Conservation (phyloP, 2,113 vertebrate genomes). For the Ailuropoda melanoleuca region DNA sequence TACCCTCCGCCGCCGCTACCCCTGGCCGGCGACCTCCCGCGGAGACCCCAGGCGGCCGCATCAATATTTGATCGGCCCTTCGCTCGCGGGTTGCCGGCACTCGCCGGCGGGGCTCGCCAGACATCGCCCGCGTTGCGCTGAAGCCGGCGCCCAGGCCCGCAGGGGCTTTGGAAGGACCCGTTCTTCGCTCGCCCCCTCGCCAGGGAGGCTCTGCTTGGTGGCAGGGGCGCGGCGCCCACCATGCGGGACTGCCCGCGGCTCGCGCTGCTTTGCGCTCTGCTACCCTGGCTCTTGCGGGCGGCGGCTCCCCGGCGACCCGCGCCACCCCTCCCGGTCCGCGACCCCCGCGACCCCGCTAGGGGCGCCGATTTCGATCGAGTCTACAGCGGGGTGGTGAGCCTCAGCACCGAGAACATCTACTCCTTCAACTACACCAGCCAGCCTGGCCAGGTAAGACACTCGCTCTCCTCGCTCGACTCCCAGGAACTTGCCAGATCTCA, state of each 20-base stretch:
- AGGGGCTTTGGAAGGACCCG: not conserved
- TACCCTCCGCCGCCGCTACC: not conserved
- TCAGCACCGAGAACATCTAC: constrained; percentile 83
- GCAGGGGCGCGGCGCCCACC: constrained; percentile 39
- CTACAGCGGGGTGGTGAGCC: constrained; percentile 83
- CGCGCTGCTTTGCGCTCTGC: constrained; percentile 68
- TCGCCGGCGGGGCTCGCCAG: not conserved
- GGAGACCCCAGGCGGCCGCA: constrained; percentile 48
- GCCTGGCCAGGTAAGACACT: constrained; percentile 84
- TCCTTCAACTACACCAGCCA: constrained; percentile 85
- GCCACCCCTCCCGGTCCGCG: not conserved
- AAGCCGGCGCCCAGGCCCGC: not conserved
- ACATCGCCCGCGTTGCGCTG: not conserved
- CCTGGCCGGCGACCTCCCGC: not conserved
- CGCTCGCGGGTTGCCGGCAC: not conserved
- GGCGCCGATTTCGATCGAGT: constrained; percentile 79
- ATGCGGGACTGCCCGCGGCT: constrained; percentile 50
- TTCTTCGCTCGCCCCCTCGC: not conserved
- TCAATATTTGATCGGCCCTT: not conserved
- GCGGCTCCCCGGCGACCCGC: not conserved
- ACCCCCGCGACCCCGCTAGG: constrained; percentile 24
- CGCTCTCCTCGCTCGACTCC: not conserved
- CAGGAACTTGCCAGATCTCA: not conserved
- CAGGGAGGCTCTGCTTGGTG: not conserved
- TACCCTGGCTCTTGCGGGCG: constrained; percentile 69